Percentiles rank a stretch among this genome's conserved stretches.
Conservation (phyloP, 92 coral and sea anemone species). For the Zoanthus sociatus region DNA sequence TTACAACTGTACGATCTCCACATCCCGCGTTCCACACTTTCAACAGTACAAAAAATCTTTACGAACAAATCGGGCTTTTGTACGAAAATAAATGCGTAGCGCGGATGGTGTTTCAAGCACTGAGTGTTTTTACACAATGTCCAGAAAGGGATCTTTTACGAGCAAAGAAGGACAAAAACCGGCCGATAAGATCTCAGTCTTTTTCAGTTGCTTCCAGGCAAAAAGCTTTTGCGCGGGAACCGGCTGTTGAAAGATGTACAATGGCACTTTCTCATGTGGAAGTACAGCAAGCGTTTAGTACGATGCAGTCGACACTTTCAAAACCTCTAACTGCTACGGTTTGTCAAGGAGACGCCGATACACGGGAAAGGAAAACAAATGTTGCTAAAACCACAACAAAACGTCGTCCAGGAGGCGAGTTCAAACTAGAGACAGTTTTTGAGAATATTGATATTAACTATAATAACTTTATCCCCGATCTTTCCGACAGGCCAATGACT, state of each 20-base stretch:
- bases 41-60: constrained; percentile 85
- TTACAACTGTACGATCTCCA: constrained; percentile 81
- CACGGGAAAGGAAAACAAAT: constrained; percentile 18
- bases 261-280: constrained; percentile 75
- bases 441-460: constrained; percentile 43
- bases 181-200: constrained; percentile 68
- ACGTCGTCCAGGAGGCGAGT: not conserved
- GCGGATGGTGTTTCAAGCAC: constrained; percentile 81
- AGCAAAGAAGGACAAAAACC: constrained; percentile 40
- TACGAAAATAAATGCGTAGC: constrained; percentile 90
- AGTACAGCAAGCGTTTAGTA: constrained; percentile 73
- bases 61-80: constrained; percentile 82
- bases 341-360: constrained; percentile 52
- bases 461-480: constrained; percentile 49
- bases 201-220: constrained; percentile 82
- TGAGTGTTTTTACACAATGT: constrained; percentile 80
- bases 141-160: constrained; percentile 46
- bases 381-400: constrained; percentile 12
- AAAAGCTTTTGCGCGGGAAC: constrained; percentile 60
- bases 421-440: not conserved
- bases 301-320: constrained; percentile 50
- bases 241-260: constrained; percentile 73
- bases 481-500: constrained; percentile 62
- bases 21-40: constrained; percentile 91
- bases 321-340: constrained; percentile 59